phyloP scores from a whole-genome alignment of 37 sponge, comb jelly and placozoan species.

The Cliona cf. orientalis region DNA sequence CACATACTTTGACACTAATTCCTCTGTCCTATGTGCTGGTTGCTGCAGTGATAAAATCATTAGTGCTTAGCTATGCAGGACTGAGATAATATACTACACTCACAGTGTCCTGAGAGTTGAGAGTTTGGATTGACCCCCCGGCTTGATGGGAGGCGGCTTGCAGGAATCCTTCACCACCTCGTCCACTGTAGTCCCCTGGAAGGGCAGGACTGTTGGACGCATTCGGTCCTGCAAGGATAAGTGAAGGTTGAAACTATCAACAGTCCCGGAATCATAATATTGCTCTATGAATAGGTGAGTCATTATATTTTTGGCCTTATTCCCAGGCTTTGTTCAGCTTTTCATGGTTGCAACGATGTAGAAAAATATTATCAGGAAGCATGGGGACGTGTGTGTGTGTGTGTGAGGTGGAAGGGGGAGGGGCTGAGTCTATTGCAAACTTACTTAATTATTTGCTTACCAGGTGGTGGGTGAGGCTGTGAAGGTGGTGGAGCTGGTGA shows the following conservation, averaged over 20 bases:
- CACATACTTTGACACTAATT: too few species aligned
- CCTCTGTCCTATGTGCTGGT: too few species aligned
- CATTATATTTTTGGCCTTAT: too few species aligned
- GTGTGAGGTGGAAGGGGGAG: not conserved
- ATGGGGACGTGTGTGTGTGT: too few species aligned
- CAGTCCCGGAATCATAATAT: not conserved
- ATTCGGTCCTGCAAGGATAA: not conserved
- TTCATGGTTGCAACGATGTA: too few species aligned
- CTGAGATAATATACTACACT: too few species aligned
- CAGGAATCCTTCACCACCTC: not conserved
- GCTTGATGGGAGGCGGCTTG: not conserved
- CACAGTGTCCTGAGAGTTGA: too few species aligned
- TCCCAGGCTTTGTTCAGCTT: too few species aligned
- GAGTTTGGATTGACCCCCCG: not conserved
- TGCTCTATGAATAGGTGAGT: too few species aligned
- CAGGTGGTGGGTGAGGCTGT: conserved; percentile 12
- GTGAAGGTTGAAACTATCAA: not conserved
- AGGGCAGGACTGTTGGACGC: conserved; percentile 16
- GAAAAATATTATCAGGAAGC: too few species aligned
- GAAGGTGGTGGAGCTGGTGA: not conserved
- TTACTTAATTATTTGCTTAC: not conserved
- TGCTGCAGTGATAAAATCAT: too few species aligned
- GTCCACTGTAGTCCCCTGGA: not conserved
- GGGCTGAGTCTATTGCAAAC: not conserved
- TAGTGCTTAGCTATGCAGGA: too few species aligned